Conservation (phyloP, 2,797 vertebrate genomes). For the Takifugu rubripes region DNA sequence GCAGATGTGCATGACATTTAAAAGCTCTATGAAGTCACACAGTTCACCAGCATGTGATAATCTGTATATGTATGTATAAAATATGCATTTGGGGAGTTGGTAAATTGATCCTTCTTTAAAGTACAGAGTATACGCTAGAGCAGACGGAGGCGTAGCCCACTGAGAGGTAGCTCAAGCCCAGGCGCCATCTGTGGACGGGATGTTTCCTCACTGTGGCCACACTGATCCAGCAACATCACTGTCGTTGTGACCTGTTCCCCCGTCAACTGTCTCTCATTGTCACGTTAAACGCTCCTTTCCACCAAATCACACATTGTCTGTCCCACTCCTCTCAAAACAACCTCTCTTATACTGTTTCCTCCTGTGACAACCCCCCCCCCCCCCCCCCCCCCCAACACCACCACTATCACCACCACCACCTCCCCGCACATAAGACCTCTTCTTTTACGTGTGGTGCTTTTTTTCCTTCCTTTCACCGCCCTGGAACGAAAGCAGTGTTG, state of each 20-base stretch:
- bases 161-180: conserved; percentile 40
- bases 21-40: conserved; percentile 79
- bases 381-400: neutral
- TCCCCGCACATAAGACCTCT: too few relatives aligned
- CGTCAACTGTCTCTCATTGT: conserved; percentile 26
- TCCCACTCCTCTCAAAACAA: conserved; percentile 30
- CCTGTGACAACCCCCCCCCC: conserved; percentile 1
- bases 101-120: conserved; percentile 34
- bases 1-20: conserved; percentile 81
- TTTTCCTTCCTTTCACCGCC: conserved; percentile 24
- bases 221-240: conserved; percentile 32
- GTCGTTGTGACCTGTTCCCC: conserved; percentile 26
- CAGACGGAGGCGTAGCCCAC: conserved; percentile 38
- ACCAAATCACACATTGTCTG: conserved; percentile 25
- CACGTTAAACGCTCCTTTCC: conserved; percentile 19
- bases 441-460: too few relatives aligned
- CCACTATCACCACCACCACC: too few relatives aligned
- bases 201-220: conserved; percentile 42
- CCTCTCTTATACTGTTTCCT: conserved; percentile 9
- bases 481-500: conserved; percentile 82
- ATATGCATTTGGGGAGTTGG: conserved; percentile 31
- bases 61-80: conserved; percentile 65
- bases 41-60: conserved; percentile 76
- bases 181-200: conserved; percentile 48
- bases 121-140: conserved; percentile 8